Base-by-base conservation (phyloP, 2,888 invertebrate genomes). In the Euproctis similis region DNA sequence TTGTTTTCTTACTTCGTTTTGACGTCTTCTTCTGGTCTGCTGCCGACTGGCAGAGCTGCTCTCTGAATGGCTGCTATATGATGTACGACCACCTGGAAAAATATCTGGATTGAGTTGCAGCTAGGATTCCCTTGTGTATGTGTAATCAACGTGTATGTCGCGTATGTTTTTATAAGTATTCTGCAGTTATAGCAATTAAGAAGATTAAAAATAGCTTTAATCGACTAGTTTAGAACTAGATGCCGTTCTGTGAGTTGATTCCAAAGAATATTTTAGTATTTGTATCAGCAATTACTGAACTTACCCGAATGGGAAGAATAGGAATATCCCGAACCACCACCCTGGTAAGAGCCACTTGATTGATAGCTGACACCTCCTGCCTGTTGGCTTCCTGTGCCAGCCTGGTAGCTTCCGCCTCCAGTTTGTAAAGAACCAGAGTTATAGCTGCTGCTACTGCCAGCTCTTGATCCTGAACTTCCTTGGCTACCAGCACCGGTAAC, bases 231-330 rank as follows among this genome's bases (percentile, higher is more conserved):
- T n/a, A n/a, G n/a, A n/a, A n/a, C n/a, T n/a, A n/a, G n/a, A n/a
- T n/a, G n/a, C n/a, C n/a, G n/a, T n/a, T n/a, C n/a, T n/a, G n/a
- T n/a, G n/a, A n/a, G n/a, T n/a, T n/a, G n/a, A n/a, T n/a, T n/a
- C n/a, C n/a, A n/a, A n/a, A n/a, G n/a, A n/a, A n/a, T n/a, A n/a
- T n/a, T n/a, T n/a, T n/a, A n/a, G n/a, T n/a, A n/a, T n/a, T n/a
- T n/a, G n/a, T n/a, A n/a, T n/a, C n/a, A n/a, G n/a, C n/a, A n/a
- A n/a, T n/a, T n/a, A n/a, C 8, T 6, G 3, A 19, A n/a, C 28
- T 48, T 53, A 78, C 81, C 77, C 56, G 78, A 68, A 33, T 56
- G 60, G 9, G 75, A 68, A 24, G 76, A 75, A 35, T 80, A 77
- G 1, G 77, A 72, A 35, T 76, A 75, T 39, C 68, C 68, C 18